Evolutionary conservation across 2,888 invertebrate species (phyloP), one percentile per base, ranked within the genome.

Genomic region (Rugalucina vietnamica): DNA sequence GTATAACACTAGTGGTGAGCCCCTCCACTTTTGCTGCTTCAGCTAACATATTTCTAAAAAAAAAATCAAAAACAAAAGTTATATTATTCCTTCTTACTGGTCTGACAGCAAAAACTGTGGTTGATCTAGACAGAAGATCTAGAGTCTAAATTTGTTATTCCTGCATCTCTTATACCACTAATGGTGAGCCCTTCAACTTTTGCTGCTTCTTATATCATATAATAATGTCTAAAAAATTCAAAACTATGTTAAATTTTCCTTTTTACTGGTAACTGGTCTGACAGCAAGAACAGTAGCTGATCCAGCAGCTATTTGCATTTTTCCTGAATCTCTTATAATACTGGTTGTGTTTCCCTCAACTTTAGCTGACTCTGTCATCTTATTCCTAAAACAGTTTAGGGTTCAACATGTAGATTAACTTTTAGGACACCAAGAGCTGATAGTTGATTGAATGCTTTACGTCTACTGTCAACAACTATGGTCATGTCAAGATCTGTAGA

Each of bases 91-190:
- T n/a, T n/a, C n/a, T n/a, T n/a, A n/a, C 98, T 72, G 99, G 99
- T 24, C 99, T 99, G 77, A 99, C 96, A 0, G 98, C 98, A 79
- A 98, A 95, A 0, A 99, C 98, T 81, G 99, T 99, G 92, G 96
- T 96, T 14, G 98, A 97, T 88, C 98, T 98, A 0, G 97, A 96
- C 70, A 97, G n/a, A n/a, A n/a, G n/a, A n/a, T n/a, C n/a, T n/a
- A n/a, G n/a, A n/a, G n/a, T n/a, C 97, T 86, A 99, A 97, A 95
- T 99, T 98, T 8, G 99, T 99, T 89, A 98, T 96, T 1, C 99
- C 99, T 4, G 99, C 99, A 95, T 99, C 99, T 87, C 97, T 96
- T 84, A 99, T 97, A 37, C 98, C 94, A 80, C 92, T 92, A 85
- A 97, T 97, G 18, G 97, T 96, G 0, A 99, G 95, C 39, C 97